Evolutionary conservation across 2,113 vertebrate species (phyloP).

Genomic region (Pogonocichla stellata): DNA sequence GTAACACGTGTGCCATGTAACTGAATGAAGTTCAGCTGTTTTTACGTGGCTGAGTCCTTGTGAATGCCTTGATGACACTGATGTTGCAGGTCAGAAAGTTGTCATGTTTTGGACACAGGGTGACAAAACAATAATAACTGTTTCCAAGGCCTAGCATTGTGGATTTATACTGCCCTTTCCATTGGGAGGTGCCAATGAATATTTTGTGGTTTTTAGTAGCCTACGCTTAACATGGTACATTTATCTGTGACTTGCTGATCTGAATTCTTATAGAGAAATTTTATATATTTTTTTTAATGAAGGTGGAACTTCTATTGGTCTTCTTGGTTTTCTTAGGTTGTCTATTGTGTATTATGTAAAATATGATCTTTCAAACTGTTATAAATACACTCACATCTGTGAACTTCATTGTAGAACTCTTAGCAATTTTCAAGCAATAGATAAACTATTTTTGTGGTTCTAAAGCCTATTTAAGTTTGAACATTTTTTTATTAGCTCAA

Average conservation of each 20-base stretch:
- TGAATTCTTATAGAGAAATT: neutral
- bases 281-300: neutral
- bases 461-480: neutral
- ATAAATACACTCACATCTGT: neutral
- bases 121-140: neutral
- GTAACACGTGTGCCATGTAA: neutral
- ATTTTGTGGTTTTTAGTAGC: neutral
- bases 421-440: neutral
- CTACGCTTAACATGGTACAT: neutral
- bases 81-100: fast-evolving
- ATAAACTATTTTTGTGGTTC: neutral
- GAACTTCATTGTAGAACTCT: neutral
- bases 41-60: neutral
- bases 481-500: neutral
- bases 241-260: neutral
- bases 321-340: neutral
- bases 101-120: neutral
- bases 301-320: neutral
- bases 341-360: neutral
- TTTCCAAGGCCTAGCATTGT: neutral
- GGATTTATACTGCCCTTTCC: neutral
- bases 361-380: neutral
- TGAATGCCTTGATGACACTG: neutral
- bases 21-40: neutral
- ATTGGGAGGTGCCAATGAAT: neutral